phyloP scores from a whole-genome alignment of 2,113 vertebrate genomes.

The Aphelocoma coerulescens region DNA sequence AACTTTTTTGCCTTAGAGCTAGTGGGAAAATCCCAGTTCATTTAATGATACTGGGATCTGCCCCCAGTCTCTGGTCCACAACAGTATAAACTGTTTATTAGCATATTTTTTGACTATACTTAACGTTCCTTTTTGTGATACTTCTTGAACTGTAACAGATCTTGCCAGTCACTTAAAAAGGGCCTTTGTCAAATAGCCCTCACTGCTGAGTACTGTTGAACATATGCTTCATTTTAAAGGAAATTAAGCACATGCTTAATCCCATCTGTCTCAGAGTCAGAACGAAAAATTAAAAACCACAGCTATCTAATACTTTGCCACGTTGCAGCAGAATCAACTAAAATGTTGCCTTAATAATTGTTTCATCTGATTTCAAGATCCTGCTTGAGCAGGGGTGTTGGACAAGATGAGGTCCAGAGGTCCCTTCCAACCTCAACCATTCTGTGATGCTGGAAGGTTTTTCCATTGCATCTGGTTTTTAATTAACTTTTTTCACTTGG shows the following conservation, averaged over 20 bases:
- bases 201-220: background rate
- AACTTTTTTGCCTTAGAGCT: background rate
- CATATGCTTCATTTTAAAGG: background rate
- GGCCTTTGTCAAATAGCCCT: background rate
- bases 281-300: background rate
- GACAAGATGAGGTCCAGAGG: background rate
- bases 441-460: background rate
- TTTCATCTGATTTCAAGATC: background rate
- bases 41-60: background rate
- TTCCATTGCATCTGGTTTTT: background rate
- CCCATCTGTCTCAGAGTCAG: background rate
- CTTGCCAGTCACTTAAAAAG: background rate
- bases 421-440: background rate
- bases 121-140: background rate
- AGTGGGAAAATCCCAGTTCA: background rate
- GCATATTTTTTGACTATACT: background rate
- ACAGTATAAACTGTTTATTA: background rate
- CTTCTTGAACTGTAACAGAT: background rate
- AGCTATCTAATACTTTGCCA: background rate
- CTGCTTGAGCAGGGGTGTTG: background rate
- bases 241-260: background rate
- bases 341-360: background rate
- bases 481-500: background rate
- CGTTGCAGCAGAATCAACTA: background rate
- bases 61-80: background rate